Conservation (phyloP, 1,140 invertebrate species). For the Probaryconus sp. region DNA sequence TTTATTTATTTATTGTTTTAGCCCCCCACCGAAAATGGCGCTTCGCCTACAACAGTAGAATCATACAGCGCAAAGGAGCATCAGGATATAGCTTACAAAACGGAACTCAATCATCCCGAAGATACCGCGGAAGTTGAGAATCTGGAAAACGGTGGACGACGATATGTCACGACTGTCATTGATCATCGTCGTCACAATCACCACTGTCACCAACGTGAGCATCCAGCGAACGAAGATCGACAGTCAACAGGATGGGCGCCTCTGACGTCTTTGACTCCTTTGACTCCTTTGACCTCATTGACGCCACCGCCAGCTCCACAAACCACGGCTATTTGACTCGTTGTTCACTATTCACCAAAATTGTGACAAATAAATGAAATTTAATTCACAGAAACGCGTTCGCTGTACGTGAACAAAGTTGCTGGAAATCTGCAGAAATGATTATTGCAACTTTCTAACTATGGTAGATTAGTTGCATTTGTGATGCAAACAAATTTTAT, state of each 20-base stretch:
- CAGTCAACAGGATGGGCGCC: conserved; percentile 61
- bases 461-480: too few species aligned
- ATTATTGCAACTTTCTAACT: too few species aligned
- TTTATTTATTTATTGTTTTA: conserved; percentile 27
- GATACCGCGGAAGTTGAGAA: conserved; percentile 61
- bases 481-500: too few species aligned
- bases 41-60: conserved; percentile 63
- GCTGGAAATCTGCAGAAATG: too few species aligned
- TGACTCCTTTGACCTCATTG: conserved; percentile 72
- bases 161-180: conserved; percentile 66
- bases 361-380: too few species aligned
- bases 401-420: too few species aligned
- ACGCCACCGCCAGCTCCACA: conserved; percentile 69
- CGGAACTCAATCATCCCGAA: conserved; percentile 61
- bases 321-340: conserved; percentile 73
- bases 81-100: conserved; percentile 66
- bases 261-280: conserved; percentile 71
- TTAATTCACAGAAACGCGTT: too few species aligned
- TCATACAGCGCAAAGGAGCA: conserved; percentile 71
- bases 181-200: conserved; percentile 67
- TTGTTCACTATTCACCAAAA: too few species aligned
- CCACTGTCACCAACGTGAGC: conserved; percentile 63
- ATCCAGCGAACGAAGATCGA: conserved; percentile 49
- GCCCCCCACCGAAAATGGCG: conserved; percentile 59
- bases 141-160: conserved; percentile 60